These are phyloP conservation scores for Meiosimyza platycephala DNA, from an alignment of 2,888 invertebrate species.

Conservation along the genomic window DNA sequence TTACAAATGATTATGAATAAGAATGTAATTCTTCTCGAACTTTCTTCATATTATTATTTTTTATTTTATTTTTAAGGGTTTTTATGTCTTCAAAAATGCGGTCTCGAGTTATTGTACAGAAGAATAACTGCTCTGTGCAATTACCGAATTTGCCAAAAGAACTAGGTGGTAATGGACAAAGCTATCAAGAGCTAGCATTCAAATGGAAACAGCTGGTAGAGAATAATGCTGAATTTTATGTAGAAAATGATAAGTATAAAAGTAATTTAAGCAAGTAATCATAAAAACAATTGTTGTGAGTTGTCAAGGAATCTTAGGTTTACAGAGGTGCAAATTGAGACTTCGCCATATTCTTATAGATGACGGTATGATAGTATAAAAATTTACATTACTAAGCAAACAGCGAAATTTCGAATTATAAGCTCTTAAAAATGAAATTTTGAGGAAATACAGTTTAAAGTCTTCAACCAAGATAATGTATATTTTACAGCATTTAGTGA, in stretches of 20 bases:
- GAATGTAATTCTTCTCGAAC: not conserved
- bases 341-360: too few relatives aligned
- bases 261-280: conserved; percentile 47
- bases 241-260: conserved; percentile 62
- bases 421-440: too few relatives aligned
- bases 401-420: too few relatives aligned
- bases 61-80: conserved; percentile 48
- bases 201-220: conserved; percentile 63
- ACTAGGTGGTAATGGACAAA: conserved; percentile 60
- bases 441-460: too few relatives aligned
- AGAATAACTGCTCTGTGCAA: conserved; percentile 52
- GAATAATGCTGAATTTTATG: conserved; percentile 59
- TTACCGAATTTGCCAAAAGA: conserved; percentile 59
- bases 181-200: conserved; percentile 58
- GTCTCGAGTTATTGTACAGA: conserved; percentile 59
- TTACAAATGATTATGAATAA: too few relatives aligned
- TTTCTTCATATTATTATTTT: not conserved
- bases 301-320: too few relatives aligned
- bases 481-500: too few relatives aligned
- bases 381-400: too few relatives aligned
- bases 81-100: conserved; percentile 66
- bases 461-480: too few relatives aligned
- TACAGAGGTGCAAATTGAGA: too few relatives aligned
- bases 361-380: too few relatives aligned
- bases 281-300: too few relatives aligned